Base-by-base conservation (phyloP, 2,797 vertebrate genomes). In the Cyclopterus lumpus region DNA sequence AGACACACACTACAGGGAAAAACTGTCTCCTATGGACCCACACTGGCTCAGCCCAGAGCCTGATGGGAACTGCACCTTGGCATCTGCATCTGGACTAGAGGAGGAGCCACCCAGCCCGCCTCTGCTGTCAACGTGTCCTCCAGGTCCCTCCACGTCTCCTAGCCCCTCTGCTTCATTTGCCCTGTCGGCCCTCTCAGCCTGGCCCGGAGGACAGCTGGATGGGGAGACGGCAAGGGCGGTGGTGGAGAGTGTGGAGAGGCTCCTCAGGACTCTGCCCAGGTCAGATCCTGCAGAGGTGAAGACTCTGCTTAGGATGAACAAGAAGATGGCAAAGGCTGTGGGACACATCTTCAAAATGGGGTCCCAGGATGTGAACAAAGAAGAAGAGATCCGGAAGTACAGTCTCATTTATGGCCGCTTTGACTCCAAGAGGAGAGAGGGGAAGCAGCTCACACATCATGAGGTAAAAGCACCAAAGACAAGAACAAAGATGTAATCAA, bases 331-430 rank as follows among this genome's bases (percentile, higher is more conserved):
- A 7, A 97, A 97, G 88, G 95, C 96, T 0, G 96, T 99, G 76
- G 97, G 97, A 3, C 98, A 99, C 90, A 97, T 99, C 88, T 99
- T 99, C 91, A 96, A 96, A 79, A 96, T 98, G 95, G 96, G 94
- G 26, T 94, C 96, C 0, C 94, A 95, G 0, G 96, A 97, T 75
- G 94, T 90, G 16, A 95, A 93, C 84, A 98, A 97, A 81, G 97
- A 98, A 79, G 97, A 98, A 71, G 97, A 99, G 91, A 98, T 98
- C 85, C 94, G 97, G 30, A 97, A 98, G 78, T 98, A 97, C 93
- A 99, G 98, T 55, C 95, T 97, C 30, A 99, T 99, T 86, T 99
- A 98, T 0, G 97, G 98, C 51, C 96, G 97, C 4, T 97, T 97
- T 8, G 97, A 98, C 88, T 97, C 96, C n/a, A 97, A 97, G 90